Evolutionary conservation across 2,113 vertebrate species (phyloP).

Genomic region (Speoplatyrhinus poulsoni): DNA sequence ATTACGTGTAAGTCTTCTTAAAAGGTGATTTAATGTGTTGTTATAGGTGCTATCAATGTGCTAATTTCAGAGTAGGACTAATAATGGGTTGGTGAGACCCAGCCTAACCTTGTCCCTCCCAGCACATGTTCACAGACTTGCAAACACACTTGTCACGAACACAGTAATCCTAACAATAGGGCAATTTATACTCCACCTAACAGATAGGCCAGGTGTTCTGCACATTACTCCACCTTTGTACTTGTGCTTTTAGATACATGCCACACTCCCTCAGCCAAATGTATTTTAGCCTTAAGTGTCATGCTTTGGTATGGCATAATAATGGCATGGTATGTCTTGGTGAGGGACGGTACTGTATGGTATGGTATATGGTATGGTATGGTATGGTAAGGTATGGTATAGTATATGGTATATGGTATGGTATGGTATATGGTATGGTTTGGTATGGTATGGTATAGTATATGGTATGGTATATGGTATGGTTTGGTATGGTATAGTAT

Average conservation of each 20-base stretch:
- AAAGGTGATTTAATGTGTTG: constrained; percentile 32
- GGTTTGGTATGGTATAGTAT: no score
- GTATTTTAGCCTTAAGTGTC: constrained; percentile 11
- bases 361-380: no score
- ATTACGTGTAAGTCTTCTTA: constrained; percentile 34
- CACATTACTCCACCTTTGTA: constrained; percentile 45
- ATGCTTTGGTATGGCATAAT: not conserved
- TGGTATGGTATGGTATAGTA: no score
- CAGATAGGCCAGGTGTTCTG: constrained; percentile 26
- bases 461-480: no score
- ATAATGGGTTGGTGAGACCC: constrained; percentile 42
- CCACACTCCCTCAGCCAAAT: constrained; percentile 39
- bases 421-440: no score
- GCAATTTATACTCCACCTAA: constrained; percentile 20
- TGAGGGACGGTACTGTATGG: not conserved
- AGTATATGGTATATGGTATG: no score
- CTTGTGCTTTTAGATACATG: constrained; percentile 36
- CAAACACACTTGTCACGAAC: constrained; percentile 50
- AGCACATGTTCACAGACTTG: constrained; percentile 50
- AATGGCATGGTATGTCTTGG: not conserved
- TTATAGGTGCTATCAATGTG: constrained; percentile 40
- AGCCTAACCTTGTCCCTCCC: constrained; percentile 56
- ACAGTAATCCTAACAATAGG: constrained; percentile 44
- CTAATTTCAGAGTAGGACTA: constrained; percentile 50
- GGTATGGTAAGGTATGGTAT: no score